Percentiles rank a stretch among this genome's conserved stretches.
Conservation (phyloP, 2,113 vertebrate species). For the Eira barbara region DNA sequence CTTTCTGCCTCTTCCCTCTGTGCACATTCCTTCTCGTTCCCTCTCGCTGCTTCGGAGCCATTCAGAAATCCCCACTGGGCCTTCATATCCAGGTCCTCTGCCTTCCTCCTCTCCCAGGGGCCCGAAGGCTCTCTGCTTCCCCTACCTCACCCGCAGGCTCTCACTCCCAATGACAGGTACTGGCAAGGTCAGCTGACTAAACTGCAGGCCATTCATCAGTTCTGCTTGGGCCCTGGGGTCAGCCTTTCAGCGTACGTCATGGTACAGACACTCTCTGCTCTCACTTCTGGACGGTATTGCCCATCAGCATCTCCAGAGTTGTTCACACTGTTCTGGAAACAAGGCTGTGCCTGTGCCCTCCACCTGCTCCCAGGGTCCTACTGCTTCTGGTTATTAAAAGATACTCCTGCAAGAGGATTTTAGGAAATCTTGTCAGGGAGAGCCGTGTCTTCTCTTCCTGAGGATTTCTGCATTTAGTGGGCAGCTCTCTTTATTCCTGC, state of each 20-base stretch:
- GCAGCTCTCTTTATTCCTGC: background rate
- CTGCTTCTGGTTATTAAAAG: background rate
- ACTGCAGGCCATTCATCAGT: background rate
- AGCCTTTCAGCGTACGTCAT: fast-evolving
- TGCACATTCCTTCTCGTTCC: background rate
- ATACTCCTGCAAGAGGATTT: background rate
- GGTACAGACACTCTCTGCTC: too few relatives aligned
- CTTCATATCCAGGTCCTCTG: background rate
- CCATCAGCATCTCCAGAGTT: fast-evolving
- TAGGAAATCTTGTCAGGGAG: background rate
- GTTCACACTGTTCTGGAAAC: background rate
- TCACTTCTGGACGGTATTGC: background rate
- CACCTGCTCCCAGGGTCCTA: background rate
- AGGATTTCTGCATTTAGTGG: background rate
- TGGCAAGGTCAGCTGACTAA: background rate
- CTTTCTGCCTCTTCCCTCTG: background rate
- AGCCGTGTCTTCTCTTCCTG: background rate
- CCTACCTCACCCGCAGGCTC: background rate
- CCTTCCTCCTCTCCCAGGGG: background rate
- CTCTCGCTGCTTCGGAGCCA: background rate
- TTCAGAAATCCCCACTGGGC: background rate
- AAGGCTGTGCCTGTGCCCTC: background rate
- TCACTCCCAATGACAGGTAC: background rate
- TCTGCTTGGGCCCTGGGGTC: background rate
- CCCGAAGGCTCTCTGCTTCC: background rate